These are phyloP conservation scores for Pollenia amentaria DNA, from an alignment of 2,888 invertebrate species.

Conservation along the genomic window DNA sequence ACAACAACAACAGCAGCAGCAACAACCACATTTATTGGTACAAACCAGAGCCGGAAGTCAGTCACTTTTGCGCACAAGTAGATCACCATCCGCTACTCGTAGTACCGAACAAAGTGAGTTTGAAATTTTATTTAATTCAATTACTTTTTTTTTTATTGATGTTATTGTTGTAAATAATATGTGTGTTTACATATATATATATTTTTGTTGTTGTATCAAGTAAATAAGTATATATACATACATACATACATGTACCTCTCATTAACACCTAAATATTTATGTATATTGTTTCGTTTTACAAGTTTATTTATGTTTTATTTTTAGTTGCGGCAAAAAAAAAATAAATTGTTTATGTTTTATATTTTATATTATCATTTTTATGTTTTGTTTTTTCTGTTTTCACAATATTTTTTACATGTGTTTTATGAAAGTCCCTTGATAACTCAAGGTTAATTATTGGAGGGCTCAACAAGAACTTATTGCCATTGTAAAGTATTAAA, in stretches of 20 bases:
- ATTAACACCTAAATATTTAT: constrained; percentile 24
- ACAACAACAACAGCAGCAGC: constrained; percentile 44
- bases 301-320: constrained; percentile 8
- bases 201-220: constrained; percentile 1
- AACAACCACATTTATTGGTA: constrained; percentile 69
- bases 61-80: constrained; percentile 79
- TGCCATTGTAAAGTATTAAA: constrained; percentile 6
- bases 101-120: constrained; percentile 83
- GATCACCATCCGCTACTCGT: constrained; percentile 82
- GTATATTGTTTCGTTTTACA: constrained; percentile 30
- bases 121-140: constrained; percentile 45
- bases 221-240: constrained; percentile 10
- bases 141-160: constrained; percentile 35
- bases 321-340: constrained; percentile 4
- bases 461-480: background rate
- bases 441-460: constrained; percentile 25
- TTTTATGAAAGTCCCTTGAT: constrained; percentile 25
- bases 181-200: no score
- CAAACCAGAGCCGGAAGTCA: constrained; percentile 69
- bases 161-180: constrained; percentile 29
- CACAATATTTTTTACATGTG: constrained; percentile 5
- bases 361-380: constrained; percentile 37
- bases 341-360: constrained; percentile 12
- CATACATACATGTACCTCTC: no score
- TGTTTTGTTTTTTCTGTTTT: constrained; percentile 23